Percentiles rank a stretch among this genome's conserved stretches.
These are phyloP conservation scores for Heteromormyrus szaboi DNA, from an alignment of 2,797 vertebrate genomes.

Conservation along the genomic window DNA sequence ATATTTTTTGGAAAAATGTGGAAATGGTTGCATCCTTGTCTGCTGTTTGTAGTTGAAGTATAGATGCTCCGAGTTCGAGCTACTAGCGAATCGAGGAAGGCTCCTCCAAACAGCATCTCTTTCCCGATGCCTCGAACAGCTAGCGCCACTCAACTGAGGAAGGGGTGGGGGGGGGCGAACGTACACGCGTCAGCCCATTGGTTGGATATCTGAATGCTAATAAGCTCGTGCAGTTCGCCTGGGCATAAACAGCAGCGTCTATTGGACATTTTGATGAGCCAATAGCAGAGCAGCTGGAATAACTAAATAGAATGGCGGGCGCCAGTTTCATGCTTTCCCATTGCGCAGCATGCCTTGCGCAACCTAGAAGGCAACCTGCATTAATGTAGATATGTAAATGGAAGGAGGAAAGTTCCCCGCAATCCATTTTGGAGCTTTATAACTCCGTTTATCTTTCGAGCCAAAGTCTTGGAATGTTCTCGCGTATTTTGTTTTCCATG, in stretches of 20 bases:
- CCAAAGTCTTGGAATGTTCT: neutral
- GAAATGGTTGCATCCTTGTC: slow-evolving; percentile 72
- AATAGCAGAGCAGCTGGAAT: slow-evolving; percentile 65
- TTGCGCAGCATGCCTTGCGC: slow-evolving; percentile 55
- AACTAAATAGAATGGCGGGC: slow-evolving; percentile 70
- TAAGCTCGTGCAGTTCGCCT: slow-evolving; percentile 78
- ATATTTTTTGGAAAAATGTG: slow-evolving; percentile 49
- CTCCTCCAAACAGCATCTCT: slow-evolving; percentile 76
- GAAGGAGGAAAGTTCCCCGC: neutral
- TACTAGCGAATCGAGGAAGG: slow-evolving; percentile 74
- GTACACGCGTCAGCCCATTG: slow-evolving; percentile 71
- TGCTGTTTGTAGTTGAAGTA: slow-evolving; percentile 62
- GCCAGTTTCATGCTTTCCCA: slow-evolving; percentile 76
- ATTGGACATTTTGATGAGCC: slow-evolving; percentile 72
- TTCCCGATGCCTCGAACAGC: slow-evolving; percentile 72
- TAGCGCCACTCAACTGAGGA: slow-evolving; percentile 59
- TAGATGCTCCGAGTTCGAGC: slow-evolving; percentile 65
- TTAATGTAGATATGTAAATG: slow-evolving; percentile 14
- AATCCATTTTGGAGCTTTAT: slow-evolving; percentile 3
- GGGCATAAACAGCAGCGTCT: slow-evolving; percentile 67
- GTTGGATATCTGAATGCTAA: slow-evolving; percentile 72
- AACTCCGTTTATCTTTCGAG: neutral
- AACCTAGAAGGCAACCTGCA: slow-evolving; percentile 28
- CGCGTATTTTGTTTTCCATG: neutral
- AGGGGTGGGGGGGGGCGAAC: slow-evolving; percentile 15